Base-by-base conservation (phyloP, 2,797 vertebrate species). In the Diplodus sargus region DNA sequence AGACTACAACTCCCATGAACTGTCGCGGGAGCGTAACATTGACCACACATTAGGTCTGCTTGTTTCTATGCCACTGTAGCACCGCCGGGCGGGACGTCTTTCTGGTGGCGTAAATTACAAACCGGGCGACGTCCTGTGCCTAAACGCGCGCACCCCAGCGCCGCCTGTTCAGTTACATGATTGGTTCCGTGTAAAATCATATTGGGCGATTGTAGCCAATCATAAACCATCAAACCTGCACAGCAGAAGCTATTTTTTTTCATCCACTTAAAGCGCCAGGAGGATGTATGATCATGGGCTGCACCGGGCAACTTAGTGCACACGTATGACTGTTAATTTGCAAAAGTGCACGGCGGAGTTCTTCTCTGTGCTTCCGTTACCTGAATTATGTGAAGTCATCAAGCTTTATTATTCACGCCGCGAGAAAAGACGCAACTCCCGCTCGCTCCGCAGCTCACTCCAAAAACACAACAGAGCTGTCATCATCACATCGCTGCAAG, bases 211-310 rank as follows among this genome's bases (percentile, higher is more conserved):
- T 49, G 34, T 64, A 89, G 64, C 92, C 90, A 93, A 93, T 92
- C 83, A 22, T 1, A 39, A 67, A 54, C 2, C 75, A 63, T 4
- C 69, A 83, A 88, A 84, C 61, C 43, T 53, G 42, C 63, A 59
- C 69, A 81, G 63, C 43, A 9, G 67, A 49, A 76, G 85, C 78
- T 78, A 78, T 78, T 90, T 87, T 76, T 86, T 81, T 78, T n/a
- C n/a, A 87, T 88, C 81, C 54, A 77, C 89, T 91, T 92, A 89
- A 91, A 92, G 87, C 81, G 74, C 59, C 67, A 87, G 70, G 59
- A 85, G 78, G 76, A 70, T 71, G 81, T 67, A 42, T 68, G 64
- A 43, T 28, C 68, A 71, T 63, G 73, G 65, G 66, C 61, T 81
- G 63, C 63, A 61, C 20, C 42, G 60, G 48, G 42, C 66, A 90